Evolutionary conservation across 1,140 invertebrate genomes (phyloP).

Genomic region (Neuroterus valhalla): DNA sequence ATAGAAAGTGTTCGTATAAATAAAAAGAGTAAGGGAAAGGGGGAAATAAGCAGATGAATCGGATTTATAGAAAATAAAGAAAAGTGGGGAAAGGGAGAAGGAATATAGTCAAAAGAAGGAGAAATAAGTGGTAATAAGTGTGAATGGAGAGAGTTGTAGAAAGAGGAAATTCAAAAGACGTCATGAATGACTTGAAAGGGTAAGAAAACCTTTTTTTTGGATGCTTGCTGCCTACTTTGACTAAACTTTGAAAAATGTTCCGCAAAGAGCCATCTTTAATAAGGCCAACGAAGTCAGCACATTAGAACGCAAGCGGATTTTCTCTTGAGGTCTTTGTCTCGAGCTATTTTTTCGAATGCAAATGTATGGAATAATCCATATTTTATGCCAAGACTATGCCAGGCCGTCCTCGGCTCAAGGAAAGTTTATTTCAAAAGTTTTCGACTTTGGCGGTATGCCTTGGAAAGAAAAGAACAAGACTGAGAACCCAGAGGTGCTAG

Average conservation of each 20-base stretch:
- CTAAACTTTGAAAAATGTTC: background rate
- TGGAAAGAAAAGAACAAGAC: slow-evolving; percentile 44
- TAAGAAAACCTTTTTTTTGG: no score
- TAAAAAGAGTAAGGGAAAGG: no score
- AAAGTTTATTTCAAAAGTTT: slow-evolving; percentile 69
- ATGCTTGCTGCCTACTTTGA: no score
- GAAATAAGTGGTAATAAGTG: no score
- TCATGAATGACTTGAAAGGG: no score
- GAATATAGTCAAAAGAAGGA: no score
- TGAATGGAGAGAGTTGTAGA: no score
- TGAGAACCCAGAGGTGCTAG: slow-evolving; percentile 47
- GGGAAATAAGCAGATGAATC: no score
- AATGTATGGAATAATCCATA: slow-evolving; percentile 74
- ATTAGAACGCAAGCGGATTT: slow-evolving; percentile 17
- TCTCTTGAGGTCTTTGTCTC: slow-evolving; percentile 16
- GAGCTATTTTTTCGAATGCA: slow-evolving; percentile 72
- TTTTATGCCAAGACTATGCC: slow-evolving; percentile 70
- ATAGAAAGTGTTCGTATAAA: no score
- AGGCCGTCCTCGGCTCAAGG: slow-evolving; percentile 54
- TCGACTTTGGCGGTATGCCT: slow-evolving; percentile 44
- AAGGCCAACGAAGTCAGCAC: slow-evolving; percentile 21
- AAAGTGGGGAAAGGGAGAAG: no score
- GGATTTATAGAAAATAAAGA: no score
- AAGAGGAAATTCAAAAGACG: no score
- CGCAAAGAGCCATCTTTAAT: background rate